phyloP scores from a whole-genome alignment of 2,888 invertebrate genomes.

The Pantelozetes paolii region DNA sequence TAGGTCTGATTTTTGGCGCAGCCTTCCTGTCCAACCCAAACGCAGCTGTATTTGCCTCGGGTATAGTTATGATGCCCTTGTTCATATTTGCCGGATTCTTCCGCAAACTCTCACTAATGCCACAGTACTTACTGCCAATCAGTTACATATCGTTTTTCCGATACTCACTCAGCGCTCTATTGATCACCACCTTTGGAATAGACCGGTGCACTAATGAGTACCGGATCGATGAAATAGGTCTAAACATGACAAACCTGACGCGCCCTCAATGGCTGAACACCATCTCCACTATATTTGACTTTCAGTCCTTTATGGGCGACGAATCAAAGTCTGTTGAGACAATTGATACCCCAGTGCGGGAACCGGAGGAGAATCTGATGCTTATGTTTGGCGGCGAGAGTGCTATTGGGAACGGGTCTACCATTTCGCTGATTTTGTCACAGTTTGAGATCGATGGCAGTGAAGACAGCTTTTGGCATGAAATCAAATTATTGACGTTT shows the following conservation, averaged over 20 bases:
- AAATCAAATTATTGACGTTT: slow-evolving; percentile 6
- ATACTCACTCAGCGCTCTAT: slow-evolving; percentile 15
- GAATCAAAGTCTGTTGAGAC: not conserved
- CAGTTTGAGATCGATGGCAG: slow-evolving; percentile 19
- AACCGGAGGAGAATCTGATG: slow-evolving; percentile 32
- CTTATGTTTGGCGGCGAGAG: slow-evolving; percentile 23
- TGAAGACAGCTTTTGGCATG: slow-evolving; percentile 18
- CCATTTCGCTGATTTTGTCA: slow-evolving; percentile 15
- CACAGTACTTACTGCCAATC: not conserved
- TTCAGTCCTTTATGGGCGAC: slow-evolving; percentile 9
- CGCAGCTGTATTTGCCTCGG: not conserved
- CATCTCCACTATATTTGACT: slow-evolving; percentile 19
- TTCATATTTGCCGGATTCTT: slow-evolving; percentile 40
- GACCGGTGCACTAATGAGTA: slow-evolving; percentile 30
- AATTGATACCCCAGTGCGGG: not conserved
- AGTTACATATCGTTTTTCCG: slow-evolving; percentile 29
- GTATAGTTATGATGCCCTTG: slow-evolving; percentile 30
- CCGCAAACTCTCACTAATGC: slow-evolving; percentile 24
- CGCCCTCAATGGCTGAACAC: slow-evolving; percentile 35
- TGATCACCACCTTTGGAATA: slow-evolving; percentile 35
- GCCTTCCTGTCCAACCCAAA: slow-evolving; percentile 11
- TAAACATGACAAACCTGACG: slow-evolving; percentile 7
- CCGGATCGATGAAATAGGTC: not conserved
- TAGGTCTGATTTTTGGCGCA: slow-evolving; percentile 39
- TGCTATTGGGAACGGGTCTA: not conserved